Evolutionary conservation across 1,140 invertebrate species (phyloP).

Genomic region (Ptiloglossa arizonensis): DNA sequence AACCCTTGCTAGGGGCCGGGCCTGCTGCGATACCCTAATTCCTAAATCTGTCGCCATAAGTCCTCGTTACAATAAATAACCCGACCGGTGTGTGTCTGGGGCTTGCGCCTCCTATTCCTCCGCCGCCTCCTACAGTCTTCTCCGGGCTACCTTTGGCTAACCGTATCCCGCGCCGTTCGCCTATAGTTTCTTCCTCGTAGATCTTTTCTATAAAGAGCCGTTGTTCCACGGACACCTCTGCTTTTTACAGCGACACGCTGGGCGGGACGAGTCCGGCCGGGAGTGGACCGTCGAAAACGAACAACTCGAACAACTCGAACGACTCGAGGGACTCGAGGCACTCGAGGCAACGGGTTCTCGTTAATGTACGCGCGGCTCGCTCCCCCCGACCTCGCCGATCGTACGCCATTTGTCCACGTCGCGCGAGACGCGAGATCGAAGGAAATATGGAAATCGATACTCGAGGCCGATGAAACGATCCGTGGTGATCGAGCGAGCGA

Average conservation of each 20-base stretch:
- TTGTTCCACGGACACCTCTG: slow-evolving; percentile 12
- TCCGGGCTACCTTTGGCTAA: slow-evolving; percentile 44
- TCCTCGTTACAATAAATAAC: slow-evolving; percentile 83
- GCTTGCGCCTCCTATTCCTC: slow-evolving; percentile 64
- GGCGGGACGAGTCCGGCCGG: background rate
- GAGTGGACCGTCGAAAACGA: background rate
- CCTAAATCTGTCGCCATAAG: slow-evolving; percentile 83
- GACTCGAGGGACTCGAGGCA: no score
- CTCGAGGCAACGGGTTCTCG: no score
- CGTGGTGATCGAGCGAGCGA: slow-evolving; percentile 13
- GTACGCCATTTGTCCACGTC: background rate
- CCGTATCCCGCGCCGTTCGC: background rate
- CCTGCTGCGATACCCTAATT: slow-evolving; percentile 79
- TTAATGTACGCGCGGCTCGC: no score
- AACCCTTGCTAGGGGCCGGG: slow-evolving; percentile 75
- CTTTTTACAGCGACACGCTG: slow-evolving; percentile 19
- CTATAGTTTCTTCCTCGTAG: slow-evolving; percentile 19
- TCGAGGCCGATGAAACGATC: slow-evolving; percentile 14
- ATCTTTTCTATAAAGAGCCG: slow-evolving; percentile 46
- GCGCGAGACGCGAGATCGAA: background rate
- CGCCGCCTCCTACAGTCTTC: slow-evolving; percentile 44
- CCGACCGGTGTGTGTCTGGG: slow-evolving; percentile 74
- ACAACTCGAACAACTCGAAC: background rate
- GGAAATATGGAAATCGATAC: slow-evolving; percentile 8
- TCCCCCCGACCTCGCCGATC: no score